Percentiles rank a stretch among this genome's conserved stretches.
These are phyloP conservation scores for Cetonia aurata DNA, from an alignment of 2,888 invertebrate species.

Conservation along the genomic window DNA sequence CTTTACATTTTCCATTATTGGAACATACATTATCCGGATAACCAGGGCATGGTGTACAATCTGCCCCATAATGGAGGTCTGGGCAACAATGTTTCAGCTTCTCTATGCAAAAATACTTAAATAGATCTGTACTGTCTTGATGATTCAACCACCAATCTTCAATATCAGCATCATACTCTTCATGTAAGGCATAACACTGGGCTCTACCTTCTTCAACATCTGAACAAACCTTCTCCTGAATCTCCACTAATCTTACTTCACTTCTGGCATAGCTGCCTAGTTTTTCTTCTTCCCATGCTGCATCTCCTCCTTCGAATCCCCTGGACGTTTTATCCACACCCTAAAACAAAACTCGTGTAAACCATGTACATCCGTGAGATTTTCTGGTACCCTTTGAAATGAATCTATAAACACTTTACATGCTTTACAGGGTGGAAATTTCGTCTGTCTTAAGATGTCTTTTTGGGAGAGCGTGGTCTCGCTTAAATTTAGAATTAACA, in stretches of 20 bases:
- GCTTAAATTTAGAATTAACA: constrained; percentile 20
- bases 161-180: constrained; percentile 83
- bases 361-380: not conserved
- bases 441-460: constrained; percentile 65
- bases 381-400: constrained; percentile 71
- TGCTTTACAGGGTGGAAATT: constrained; percentile 82
- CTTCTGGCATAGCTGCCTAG: constrained; percentile 85
- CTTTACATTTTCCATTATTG: constrained; percentile 82
- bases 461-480: constrained; percentile 43
- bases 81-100: constrained; percentile 86
- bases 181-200: constrained; percentile 88
- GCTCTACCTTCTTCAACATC: constrained; percentile 79
- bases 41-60: constrained; percentile 85
- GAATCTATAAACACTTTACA: constrained; percentile 82
- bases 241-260: constrained; percentile 91
- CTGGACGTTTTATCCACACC: constrained; percentile 86
- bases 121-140: constrained; percentile 70
- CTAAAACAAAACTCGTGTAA: constrained; percentile 62
- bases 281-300: constrained; percentile 94
- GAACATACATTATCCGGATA: constrained; percentile 81
- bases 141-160: constrained; percentile 92
- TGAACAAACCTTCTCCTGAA: constrained; percentile 88
- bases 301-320: constrained; percentile 92
- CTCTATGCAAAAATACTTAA: constrained; percentile 84
- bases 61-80: constrained; percentile 82